Evolutionary conservation across 53 echinoderm and acorn worm genomes (phyloP).

Genomic region (Zoroaster sp.): DNA sequence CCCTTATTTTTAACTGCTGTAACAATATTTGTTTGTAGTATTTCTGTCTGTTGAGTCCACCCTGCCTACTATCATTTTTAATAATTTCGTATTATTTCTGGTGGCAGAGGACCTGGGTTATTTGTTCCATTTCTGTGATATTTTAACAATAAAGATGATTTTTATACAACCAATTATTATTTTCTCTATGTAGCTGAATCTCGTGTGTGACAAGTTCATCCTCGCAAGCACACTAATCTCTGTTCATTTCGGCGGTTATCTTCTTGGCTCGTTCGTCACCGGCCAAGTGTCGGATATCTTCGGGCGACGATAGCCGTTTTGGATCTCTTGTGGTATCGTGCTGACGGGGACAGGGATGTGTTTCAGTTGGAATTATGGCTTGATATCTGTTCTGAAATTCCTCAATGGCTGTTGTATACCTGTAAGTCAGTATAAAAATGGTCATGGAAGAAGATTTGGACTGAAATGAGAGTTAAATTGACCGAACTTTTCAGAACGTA

Average conservation of each 20-base stretch:
- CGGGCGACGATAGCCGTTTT: constrained; percentile 67
- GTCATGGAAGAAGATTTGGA: no score
- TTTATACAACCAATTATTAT: no score
- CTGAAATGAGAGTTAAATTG: no score
- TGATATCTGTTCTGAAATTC: constrained; percentile 68
- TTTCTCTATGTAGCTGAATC: constrained; percentile 53
- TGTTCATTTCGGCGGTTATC: constrained; percentile 74
- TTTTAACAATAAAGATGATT: no score
- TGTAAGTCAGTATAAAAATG: no score
- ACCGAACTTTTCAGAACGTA: no score
- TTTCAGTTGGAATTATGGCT: constrained; percentile 58
- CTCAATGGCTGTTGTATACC: constrained; percentile 72
- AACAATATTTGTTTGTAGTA: no score
- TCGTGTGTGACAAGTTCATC: constrained; percentile 61
- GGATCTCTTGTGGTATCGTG: constrained; percentile 47
- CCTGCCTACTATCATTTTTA: background rate
- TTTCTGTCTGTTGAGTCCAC: no score
- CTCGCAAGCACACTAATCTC: constrained; percentile 68
- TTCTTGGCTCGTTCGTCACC: constrained; percentile 69
- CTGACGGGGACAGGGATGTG: constrained; percentile 64
- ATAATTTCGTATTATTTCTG: background rate
- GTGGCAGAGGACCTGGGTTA: no score
- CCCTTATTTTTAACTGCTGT: no score
- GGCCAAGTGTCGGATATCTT: constrained; percentile 82
- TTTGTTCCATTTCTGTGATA: no score